Evolutionary conservation across 2,113 vertebrate species (phyloP).

Genomic region (Eleginops maclovinus): DNA sequence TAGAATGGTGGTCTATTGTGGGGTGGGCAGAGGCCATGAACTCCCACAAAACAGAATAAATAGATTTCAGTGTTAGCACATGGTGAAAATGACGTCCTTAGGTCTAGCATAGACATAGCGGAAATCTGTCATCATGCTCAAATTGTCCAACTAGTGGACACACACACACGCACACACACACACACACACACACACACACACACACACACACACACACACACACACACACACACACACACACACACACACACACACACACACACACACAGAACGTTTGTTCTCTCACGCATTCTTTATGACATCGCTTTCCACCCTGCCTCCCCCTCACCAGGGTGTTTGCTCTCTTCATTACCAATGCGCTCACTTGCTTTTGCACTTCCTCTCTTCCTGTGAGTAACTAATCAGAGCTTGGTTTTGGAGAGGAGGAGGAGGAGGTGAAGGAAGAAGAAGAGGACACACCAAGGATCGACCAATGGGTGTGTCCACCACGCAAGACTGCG

Average conservation of each 20-base stretch:
- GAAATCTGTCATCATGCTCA: slow-evolving; percentile 72
- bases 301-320: slow-evolving; percentile 66
- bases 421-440: slow-evolving; percentile 52
- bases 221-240: slow-evolving; percentile 1
- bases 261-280: slow-evolving; percentile 42
- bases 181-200: slow-evolving; percentile 10
- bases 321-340: slow-evolving; percentile 78
- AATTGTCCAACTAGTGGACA: slow-evolving; percentile 46
- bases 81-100: slow-evolving; percentile 64
- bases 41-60: slow-evolving; percentile 72
- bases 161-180: slow-evolving; percentile 27
- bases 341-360: slow-evolving; percentile 48
- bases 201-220: too few relatives aligned
- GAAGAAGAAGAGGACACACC: slow-evolving; percentile 67
- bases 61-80: slow-evolving; percentile 60
- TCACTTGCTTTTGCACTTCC: slow-evolving; percentile 51
- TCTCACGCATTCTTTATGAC: slow-evolving; percentile 52
- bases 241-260: slow-evolving; percentile 26
- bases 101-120: slow-evolving; percentile 64
- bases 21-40: slow-evolving; percentile 51
- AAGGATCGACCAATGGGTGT: slow-evolving; percentile 76
- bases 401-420: slow-evolving; percentile 63
- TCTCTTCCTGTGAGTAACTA: slow-evolving; percentile 79
- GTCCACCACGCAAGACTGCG: slow-evolving; percentile 72
- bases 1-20: slow-evolving; percentile 60